Evolutionary conservation across 2,888 invertebrate species (phyloP).

Genomic region (Drosophila putrida): DNA sequence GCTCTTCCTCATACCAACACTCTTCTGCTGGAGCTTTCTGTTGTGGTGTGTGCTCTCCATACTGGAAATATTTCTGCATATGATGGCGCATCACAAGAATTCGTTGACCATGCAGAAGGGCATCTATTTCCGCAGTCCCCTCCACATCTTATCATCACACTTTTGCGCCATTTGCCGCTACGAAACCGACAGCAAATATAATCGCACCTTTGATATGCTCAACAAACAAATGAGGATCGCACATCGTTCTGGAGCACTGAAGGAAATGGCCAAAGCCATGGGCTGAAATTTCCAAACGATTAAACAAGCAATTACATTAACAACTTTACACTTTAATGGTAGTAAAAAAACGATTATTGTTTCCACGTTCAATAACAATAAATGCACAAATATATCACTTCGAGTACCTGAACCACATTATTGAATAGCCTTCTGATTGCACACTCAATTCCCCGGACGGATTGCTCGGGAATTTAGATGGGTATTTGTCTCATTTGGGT

Average conservation of each 20-base stretch:
- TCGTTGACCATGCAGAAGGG: slow-evolving; percentile 87
- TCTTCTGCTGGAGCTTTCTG: slow-evolving; percentile 87
- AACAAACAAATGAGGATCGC: slow-evolving; percentile 88
- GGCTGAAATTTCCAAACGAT: slow-evolving; percentile 42
- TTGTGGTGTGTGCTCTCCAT: slow-evolving; percentile 86
- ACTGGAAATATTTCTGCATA: slow-evolving; percentile 88
- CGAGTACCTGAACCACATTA: slow-evolving; percentile 43
- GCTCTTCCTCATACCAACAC: slow-evolving; percentile 88
- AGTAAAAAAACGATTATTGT: slow-evolving; percentile 41
- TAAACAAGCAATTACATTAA: slow-evolving; percentile 25
- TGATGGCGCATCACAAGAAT: slow-evolving; percentile 90
- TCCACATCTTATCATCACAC: slow-evolving; percentile 89
- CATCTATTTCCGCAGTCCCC: slow-evolving; percentile 89
- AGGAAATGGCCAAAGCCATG: slow-evolving; percentile 83
- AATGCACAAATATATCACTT: slow-evolving; percentile 80
- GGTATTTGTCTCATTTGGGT: slow-evolving; percentile 92
- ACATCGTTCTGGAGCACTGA: slow-evolving; percentile 75
- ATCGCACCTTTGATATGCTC: slow-evolving; percentile 84
- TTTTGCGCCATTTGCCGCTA: slow-evolving; percentile 90
- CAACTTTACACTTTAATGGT: slow-evolving; percentile 51
- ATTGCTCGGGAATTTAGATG: slow-evolving; percentile 30
- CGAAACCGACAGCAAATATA: slow-evolving; percentile 87
- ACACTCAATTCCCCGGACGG: neutral
- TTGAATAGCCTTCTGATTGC: slow-evolving; percentile 26
- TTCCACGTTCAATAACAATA: slow-evolving; percentile 56